Base-by-base conservation (phyloP, 2,888 invertebrate genomes). In the Oscheius sp. region DNA sequence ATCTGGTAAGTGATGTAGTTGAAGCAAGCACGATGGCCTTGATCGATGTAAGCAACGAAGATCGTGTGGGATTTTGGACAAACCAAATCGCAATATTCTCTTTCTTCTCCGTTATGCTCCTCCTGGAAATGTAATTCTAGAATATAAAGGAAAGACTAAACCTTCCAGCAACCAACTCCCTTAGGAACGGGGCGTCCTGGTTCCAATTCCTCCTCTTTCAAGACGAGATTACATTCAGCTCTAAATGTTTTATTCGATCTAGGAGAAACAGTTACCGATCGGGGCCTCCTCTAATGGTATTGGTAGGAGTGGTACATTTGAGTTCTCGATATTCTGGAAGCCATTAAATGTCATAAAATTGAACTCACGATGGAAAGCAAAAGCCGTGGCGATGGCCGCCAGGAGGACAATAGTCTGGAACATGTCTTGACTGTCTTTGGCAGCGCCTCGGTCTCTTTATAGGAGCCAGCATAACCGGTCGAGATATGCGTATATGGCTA, bases 1-100 rank as follows among this genome's bases (percentile, higher is more conserved):
- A 85, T 74, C 64, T 85, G 83, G 69, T 85, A 85, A 37, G 83
- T 83, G 76, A 82, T 80, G 77, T 78, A 85, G 78, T 85, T 85
- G 79, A 85, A 85, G 74, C 85, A 84, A 27, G 81, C 79, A 34
- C 82, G 76, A 53, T 84, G 84, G 10, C 83, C 83, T 53, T 79
- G 80, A 39, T 82, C 79, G 69, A 83, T 74, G 64, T 70, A 76
- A 15, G 80, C 75, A 52, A 78, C 75, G 76, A 83, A 84, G 46
- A 82, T 81, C 52, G 84, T 84, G 69, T 85, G 84, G 6, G 85
- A 81, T 65, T 83, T 82, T 6, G 85, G 85, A 70, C 85, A 85
- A n/a, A 85, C 85, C 55, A 85, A 65, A 53, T 84, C 84, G 58
- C 83, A 84, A 71, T 82, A 83, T 57, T 82, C 81, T 46, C 83